Evolutionary conservation across 2,113 vertebrate genomes (phyloP).

Genomic region (Zapornia atra): DNA sequence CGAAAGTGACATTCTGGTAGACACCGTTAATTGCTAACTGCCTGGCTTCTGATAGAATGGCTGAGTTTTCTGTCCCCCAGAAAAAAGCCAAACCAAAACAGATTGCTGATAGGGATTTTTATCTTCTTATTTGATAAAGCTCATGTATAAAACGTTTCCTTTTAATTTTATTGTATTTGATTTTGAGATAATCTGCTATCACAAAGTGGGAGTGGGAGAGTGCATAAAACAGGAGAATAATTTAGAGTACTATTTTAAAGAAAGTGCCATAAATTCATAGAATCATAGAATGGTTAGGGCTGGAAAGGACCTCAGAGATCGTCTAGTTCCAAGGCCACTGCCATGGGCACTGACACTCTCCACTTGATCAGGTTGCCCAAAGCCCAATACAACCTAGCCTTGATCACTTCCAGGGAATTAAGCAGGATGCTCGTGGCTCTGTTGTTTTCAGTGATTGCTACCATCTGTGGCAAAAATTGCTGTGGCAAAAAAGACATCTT

Average conservation of each 20-base stretch:
- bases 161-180: neutral
- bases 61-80: neutral
- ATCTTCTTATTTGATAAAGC: neutral
- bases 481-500: neutral
- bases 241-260: neutral
- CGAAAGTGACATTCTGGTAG: neutral
- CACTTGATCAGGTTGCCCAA: too few species aligned
- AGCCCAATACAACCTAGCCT: too few species aligned
- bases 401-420: too few species aligned
- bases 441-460: neutral
- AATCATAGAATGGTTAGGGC: too few species aligned
- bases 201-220: neutral
- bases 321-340: too few species aligned
- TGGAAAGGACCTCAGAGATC: too few species aligned
- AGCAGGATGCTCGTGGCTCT: neutral
- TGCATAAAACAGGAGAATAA: neutral
- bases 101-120: neutral
- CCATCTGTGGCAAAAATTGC: neutral
- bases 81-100: neutral
- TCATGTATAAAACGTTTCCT: neutral
- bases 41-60: neutral
- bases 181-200: neutral
- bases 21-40: neutral
- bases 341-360: too few species aligned
- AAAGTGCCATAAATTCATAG: neutral